Evolutionary conservation across 2,113 vertebrate genomes (phyloP).

Genomic region (Diadophis punctatus): DNA sequence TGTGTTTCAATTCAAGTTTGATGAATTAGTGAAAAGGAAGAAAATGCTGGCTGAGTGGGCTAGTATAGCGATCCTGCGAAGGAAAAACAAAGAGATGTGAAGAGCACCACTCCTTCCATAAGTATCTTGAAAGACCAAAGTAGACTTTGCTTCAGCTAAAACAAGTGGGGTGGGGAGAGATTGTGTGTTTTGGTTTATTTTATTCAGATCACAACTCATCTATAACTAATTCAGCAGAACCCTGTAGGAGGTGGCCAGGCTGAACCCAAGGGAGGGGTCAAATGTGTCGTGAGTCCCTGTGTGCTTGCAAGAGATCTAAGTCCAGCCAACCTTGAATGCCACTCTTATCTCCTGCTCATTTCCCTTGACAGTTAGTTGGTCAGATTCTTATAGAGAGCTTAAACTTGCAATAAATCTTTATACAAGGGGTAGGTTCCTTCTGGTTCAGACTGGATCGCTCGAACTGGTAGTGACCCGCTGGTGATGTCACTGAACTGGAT

Average conservation of each 20-base stretch:
- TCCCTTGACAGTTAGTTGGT: neutral
- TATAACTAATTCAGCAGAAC: neutral
- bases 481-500: no score
- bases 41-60: neutral
- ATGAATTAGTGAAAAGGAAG: neutral
- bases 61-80: neutral
- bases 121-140: neutral
- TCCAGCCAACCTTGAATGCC: neutral
- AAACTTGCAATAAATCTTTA: neutral
- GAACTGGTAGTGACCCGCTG: no score
- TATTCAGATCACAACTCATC: neutral
- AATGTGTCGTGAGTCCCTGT: neutral
- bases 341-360: neutral
- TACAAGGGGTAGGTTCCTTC: no score
- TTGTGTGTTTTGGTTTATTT: neutral
- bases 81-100: neutral
- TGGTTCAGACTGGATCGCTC: no score
- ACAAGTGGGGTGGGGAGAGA: neutral
- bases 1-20: neutral
- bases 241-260: neutral
- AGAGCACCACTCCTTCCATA: neutral
- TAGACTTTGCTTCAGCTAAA: neutral
- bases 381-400: neutral
- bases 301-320: neutral
- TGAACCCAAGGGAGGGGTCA: neutral